Base-by-base conservation (phyloP, 1,140 invertebrate species). In the Lucilia sericata region DNA sequence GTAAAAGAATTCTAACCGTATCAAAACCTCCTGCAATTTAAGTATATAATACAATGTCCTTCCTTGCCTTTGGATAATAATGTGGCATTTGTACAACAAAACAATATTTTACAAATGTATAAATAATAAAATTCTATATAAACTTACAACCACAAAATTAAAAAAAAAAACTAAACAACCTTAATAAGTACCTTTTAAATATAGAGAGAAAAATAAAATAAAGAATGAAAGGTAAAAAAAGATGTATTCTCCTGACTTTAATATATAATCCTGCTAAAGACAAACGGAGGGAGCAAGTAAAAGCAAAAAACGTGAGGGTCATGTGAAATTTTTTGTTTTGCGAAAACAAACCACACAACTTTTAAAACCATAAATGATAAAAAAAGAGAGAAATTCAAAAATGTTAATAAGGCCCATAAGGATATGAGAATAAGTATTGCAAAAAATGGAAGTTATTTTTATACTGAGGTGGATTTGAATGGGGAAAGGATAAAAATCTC, bases 161-260 rank as follows among this genome's bases (percentile, higher is more conserved):
- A 30, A 3, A 30, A 30, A 30, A 30, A 30, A 70, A 70, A 70
- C 65, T 70, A 70, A 70, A 70, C 65, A 70, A 70, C 65, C 65
- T 70, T 70, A 70, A 70, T 70, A 70, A 70, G 65, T 70, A 70
- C 65, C 19, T 70, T 70, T 70, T 70, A 70, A 70, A 70, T 70
- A 21, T 70, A 21, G 65, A 70, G 19, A 21, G 65, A 21, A 21
- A n/a, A 17, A 65, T 19, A 65, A 65, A 65, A 19, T 3, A 70
- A 70, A 70, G 25, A 60, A 5, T 17, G 17, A 60, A 60, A 60
- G 51, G 17, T 60, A 60, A 60, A 60, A n/a, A 17, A 60, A 60
- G 0, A n/a, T n/a, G n/a, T n/a, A 60, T 60, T 17, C 65, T 21
- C 65, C 17, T 25, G 65, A 70, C 65, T 70, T 70, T 25, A 21